These are phyloP conservation scores for Ifrita kowaldi DNA, from an alignment of 2,113 vertebrate genomes.

Conservation along the genomic window DNA sequence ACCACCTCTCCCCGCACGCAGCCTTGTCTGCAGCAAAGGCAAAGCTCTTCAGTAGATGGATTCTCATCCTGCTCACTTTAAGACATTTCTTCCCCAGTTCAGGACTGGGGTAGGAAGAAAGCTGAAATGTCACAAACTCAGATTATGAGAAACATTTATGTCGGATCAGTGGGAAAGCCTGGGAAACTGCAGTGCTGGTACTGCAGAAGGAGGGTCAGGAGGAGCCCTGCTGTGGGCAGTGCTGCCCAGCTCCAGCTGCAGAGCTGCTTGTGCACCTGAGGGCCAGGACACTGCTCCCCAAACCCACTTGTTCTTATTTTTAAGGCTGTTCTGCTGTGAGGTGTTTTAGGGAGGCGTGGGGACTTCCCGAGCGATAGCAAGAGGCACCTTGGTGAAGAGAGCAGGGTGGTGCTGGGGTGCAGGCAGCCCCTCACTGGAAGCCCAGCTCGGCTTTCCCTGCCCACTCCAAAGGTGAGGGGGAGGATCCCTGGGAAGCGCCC, in stretches of 20 bases:
- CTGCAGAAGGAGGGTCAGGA: neutral
- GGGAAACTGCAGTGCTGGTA: neutral
- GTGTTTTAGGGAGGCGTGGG: neutral
- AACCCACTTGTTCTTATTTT: neutral
- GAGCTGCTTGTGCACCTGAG: neutral
- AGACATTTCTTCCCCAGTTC: neutral
- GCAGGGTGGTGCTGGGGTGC: neutral
- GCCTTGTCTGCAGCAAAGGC: neutral
- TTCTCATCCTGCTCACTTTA: neutral
- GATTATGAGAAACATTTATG: neutral
- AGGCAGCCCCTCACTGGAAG: neutral
- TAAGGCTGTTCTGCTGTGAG: neutral
- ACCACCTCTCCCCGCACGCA: neutral
- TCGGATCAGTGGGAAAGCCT: neutral
- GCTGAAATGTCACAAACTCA: neutral
- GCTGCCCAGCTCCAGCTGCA: neutral
- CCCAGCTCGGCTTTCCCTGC: neutral
- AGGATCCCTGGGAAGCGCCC: neutral
- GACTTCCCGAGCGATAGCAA: fast-evolving
- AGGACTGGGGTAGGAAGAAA: neutral
- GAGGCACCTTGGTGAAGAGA: neutral
- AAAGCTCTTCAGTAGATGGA: neutral
- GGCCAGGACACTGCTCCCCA: neutral
- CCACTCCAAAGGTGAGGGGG: fast-evolving
- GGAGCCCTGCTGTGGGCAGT: neutral